phyloP scores from a whole-genome alignment of 2,113 vertebrate species.

The Paraplagusia blochii region DNA sequence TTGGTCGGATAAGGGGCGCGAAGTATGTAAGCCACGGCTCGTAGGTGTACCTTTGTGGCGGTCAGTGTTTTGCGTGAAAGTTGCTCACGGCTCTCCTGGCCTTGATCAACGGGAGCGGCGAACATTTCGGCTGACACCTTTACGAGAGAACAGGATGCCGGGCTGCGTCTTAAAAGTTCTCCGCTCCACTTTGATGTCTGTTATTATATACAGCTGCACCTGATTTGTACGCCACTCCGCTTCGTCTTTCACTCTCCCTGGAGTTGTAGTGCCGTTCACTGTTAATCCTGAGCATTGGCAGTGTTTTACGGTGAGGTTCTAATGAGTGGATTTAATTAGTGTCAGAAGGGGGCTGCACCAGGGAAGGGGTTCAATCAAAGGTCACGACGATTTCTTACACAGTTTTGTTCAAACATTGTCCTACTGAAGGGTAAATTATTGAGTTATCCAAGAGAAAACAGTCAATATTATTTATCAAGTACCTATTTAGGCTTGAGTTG shows the following conservation, averaged over 20 bases:
- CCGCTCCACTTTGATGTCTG: constrained; percentile 67
- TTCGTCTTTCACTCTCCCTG: constrained; percentile 33
- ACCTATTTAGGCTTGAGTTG: too few species aligned
- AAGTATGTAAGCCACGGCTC: constrained; percentile 4
- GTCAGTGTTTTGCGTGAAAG: constrained; percentile 28
- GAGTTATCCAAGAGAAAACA: too few species aligned
- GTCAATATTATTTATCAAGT: too few species aligned
- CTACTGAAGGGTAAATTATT: background rate
- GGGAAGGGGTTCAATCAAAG: constrained; percentile 13
- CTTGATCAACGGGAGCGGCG: constrained; percentile 69
- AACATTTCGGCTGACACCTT: constrained; percentile 75
- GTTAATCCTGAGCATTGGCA: constrained; percentile 29
- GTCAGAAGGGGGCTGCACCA: constrained; percentile 4
- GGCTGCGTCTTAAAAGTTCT: constrained; percentile 55
- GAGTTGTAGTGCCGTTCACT: constrained; percentile 36
- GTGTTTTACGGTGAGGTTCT: constrained; percentile 45
- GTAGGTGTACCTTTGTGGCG: constrained; percentile 11
- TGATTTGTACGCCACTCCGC: constrained; percentile 54
- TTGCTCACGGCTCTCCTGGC: constrained; percentile 28
- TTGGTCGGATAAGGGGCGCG: background rate
- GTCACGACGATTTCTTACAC: background rate
- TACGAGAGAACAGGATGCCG: constrained; percentile 71
- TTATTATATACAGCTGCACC: constrained; percentile 70
- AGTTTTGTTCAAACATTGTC: background rate
- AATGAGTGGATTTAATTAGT: constrained; percentile 34